These are phyloP conservation scores for Ochropacha duplaris DNA, from an alignment of 2,888 invertebrate species.

Conservation along the genomic window DNA sequence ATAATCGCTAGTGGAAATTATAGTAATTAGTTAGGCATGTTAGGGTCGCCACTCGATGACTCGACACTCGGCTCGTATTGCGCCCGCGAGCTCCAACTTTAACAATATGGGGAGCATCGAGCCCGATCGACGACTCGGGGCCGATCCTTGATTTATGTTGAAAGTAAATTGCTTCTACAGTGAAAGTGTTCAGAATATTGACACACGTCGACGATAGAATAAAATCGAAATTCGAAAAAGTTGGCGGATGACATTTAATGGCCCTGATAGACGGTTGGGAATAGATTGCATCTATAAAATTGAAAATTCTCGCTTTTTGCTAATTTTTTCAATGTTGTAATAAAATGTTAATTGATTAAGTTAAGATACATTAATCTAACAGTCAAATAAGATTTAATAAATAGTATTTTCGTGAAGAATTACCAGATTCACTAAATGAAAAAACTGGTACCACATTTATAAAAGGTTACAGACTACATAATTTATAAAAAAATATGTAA, in stretches of 20 bases:
- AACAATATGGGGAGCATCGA: slow-evolving; percentile 28
- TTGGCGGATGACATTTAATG: not conserved
- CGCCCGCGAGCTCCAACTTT: slow-evolving; percentile 20
- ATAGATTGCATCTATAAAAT: too few species aligned
- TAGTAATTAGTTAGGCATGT: slow-evolving; percentile 20
- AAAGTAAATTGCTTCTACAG: slow-evolving; percentile 19
- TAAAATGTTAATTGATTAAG: too few species aligned
- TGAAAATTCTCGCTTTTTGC: not conserved
- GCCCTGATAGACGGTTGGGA: not conserved
- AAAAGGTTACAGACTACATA: too few species aligned
- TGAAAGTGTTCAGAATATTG: slow-evolving; percentile 16
- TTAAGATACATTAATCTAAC: too few species aligned
- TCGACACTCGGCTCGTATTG: slow-evolving; percentile 5
- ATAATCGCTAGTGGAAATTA: slow-evolving; percentile 3
- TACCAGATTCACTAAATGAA: too few species aligned
- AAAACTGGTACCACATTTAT: too few species aligned
- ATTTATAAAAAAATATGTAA: too few species aligned
- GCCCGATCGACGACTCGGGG: slow-evolving; percentile 12
- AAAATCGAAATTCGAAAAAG: not conserved
- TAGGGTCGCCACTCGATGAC: slow-evolving; percentile 7
- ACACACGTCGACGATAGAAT: slow-evolving; percentile 1
- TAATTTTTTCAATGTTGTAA: too few species aligned
- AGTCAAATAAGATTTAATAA: too few species aligned
- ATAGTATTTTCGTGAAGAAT: too few species aligned
- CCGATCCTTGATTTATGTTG: slow-evolving; percentile 35